phyloP scores from a whole-genome alignment of 2,797 vertebrate genomes.

The Anguilla obscura region DNA sequence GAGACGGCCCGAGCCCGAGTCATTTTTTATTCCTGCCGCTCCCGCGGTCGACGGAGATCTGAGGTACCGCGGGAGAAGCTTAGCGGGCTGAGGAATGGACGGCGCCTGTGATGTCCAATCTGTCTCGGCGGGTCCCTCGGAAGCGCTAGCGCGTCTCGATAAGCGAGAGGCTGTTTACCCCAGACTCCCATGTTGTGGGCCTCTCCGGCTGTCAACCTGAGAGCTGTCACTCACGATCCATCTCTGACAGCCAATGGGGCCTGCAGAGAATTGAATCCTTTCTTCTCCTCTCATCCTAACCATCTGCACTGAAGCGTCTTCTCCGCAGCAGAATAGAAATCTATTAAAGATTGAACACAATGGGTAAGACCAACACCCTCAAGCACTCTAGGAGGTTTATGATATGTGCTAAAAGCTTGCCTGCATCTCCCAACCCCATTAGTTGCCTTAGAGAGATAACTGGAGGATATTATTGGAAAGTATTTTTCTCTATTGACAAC shows the following conservation, averaged over 20 bases:
- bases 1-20: conserved; percentile 36
- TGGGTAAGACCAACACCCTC: conserved; percentile 44
- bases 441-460: conserved; percentile 23
- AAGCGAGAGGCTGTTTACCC: conserved; percentile 49
- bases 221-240: conserved; percentile 63
- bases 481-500: conserved; percentile 7
- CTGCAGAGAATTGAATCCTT: conserved; percentile 50
- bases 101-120: conserved; percentile 42
- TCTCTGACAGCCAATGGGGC: conserved; percentile 46
- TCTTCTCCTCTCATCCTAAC: conserved; percentile 44
- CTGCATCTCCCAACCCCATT: conserved; percentile 51
- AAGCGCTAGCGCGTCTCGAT: conserved; percentile 41
- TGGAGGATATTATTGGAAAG: conserved; percentile 17
- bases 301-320: conserved; percentile 46
- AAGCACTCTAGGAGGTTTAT: conserved; percentile 49
- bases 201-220: conserved; percentile 55
- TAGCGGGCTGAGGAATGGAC: conserved; percentile 27
- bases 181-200: conserved; percentile 47
- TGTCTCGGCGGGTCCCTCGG: conserved; percentile 45
- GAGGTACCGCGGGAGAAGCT: neutral
- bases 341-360: conserved; percentile 55
- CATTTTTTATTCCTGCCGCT: conserved; percentile 31
- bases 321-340: conserved; percentile 44
- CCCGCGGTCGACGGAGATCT: conserved; percentile 36
- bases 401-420: conserved; percentile 51